phyloP scores from a whole-genome alignment of 2,888 invertebrate genomes.

The Cheilosia variabilis region DNA sequence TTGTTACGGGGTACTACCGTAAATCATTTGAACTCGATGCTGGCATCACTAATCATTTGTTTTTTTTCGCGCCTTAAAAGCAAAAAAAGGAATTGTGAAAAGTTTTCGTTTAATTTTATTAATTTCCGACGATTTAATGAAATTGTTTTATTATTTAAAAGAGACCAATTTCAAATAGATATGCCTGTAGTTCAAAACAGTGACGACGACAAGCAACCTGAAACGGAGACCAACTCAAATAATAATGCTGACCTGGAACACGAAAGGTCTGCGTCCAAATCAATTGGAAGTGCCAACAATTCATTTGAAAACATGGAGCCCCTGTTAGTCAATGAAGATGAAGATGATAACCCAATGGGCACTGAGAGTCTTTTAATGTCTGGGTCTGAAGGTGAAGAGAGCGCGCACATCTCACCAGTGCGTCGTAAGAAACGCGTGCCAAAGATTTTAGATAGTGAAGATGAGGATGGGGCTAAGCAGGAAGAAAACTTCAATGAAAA shows the following conservation, averaged over 20 bases:
- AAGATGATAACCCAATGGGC: slow-evolving; percentile 80
- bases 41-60: slow-evolving; percentile 63
- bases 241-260: neutral
- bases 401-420: slow-evolving; percentile 24
- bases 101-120: slow-evolving; percentile 16
- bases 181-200: slow-evolving; percentile 21
- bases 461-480: slow-evolving; percentile 54
- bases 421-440: slow-evolving; percentile 25
- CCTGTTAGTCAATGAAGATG: slow-evolving; percentile 71
- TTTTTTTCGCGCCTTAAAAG: slow-evolving; percentile 62
- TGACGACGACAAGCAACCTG: neutral
- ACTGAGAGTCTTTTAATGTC: slow-evolving; percentile 80
- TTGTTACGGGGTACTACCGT: neutral
- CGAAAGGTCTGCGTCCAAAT: slow-evolving; percentile 12
- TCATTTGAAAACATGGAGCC: slow-evolving; percentile 73
- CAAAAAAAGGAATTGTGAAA: neutral
- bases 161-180: slow-evolving; percentile 4
- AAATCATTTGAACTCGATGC: neutral
- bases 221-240: neutral
- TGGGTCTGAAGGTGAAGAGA: slow-evolving; percentile 78
- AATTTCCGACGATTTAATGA: neutral
- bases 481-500: neutral
- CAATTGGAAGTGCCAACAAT: slow-evolving; percentile 50
- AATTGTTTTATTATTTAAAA: neutral
- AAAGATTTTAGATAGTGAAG: slow-evolving; percentile 76